A percentile compares a stretch with the other conserved stretches of the same genome.
phyloP scores from a whole-genome alignment of 1,140 invertebrate species.

The Triops longicaudatus region DNA sequence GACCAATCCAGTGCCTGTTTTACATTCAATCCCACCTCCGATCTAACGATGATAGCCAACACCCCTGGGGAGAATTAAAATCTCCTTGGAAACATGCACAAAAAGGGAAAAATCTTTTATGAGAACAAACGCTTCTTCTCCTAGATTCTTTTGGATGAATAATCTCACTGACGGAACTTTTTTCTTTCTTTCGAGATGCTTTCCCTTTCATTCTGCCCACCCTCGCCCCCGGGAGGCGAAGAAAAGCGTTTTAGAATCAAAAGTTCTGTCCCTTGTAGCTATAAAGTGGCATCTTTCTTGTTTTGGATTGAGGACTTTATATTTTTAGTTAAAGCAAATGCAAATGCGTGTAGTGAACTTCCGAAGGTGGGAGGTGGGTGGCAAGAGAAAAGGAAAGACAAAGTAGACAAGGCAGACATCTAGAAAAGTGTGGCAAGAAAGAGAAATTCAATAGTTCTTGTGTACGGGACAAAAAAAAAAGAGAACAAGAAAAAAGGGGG shows the following conservation, averaged over 20 bases:
- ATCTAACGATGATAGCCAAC: conserved; percentile 11
- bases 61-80: conserved; percentile 14
- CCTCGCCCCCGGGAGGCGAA: too few relatives aligned
- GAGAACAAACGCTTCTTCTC: not conserved
- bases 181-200: not conserved
- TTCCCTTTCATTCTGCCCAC: not conserved
- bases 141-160: not conserved
- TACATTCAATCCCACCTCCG: conserved; percentile 10
- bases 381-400: too few relatives aligned
- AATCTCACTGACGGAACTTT: not conserved
- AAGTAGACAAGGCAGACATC: not conserved
- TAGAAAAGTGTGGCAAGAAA: not conserved
- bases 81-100: not conserved
- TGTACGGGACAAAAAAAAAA: not conserved
- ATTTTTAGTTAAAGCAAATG: not conserved
- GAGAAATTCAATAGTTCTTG: too few relatives aligned
- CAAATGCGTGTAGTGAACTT: not conserved
- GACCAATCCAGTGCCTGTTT: conserved; percentile 9
- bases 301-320: not conserved
- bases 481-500: not conserved
- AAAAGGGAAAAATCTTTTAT: not conserved
- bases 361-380: too few relatives aligned
- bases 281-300: not conserved
- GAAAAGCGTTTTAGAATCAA: too few relatives aligned
- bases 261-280: not conserved